Evolutionary conservation across 2,888 invertebrate species (phyloP).

Genomic region (Plagodis dolabraria): DNA sequence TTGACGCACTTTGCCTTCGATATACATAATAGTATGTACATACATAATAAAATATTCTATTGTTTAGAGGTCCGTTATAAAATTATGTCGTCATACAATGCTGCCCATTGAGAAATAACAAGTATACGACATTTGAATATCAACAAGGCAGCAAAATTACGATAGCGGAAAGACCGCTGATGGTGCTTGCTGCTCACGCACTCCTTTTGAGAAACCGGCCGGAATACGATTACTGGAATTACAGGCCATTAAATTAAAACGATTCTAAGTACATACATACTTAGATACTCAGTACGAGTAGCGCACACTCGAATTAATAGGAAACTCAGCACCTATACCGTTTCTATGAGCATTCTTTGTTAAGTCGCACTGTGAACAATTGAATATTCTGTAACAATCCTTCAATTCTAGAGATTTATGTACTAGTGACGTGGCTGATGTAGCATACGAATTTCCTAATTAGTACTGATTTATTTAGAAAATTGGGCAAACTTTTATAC

Average conservation of each 20-base stretch:
- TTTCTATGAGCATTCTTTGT: conserved; percentile 13
- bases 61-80: conserved; percentile 67
- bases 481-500: conserved; percentile 22
- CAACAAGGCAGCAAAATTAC: conserved; percentile 68
- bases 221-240: conserved; percentile 71
- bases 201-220: conserved; percentile 63
- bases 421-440: conserved; percentile 24
- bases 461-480: conserved; percentile 37
- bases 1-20: conserved; percentile 58
- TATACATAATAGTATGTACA: conserved; percentile 61
- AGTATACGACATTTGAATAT: conserved; percentile 72
- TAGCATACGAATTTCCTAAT: conserved; percentile 42
- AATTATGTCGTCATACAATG: conserved; percentile 66
- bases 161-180: conserved; percentile 65
- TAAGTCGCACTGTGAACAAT: conserved; percentile 20
- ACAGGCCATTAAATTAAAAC: conserved; percentile 70
- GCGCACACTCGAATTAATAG: conserved; percentile 21
- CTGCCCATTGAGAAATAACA: conserved; percentile 73
- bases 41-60: conserved; percentile 59
- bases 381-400: conserved; percentile 33
- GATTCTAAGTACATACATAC: conserved; percentile 62
- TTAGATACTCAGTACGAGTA: conserved; percentile 41
- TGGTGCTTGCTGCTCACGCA: conserved; percentile 71
- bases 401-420: conserved; percentile 40
- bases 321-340: conserved; percentile 5